Conservation (phyloP, 2,888 invertebrate species). For the Hydriomena furcata region DNA sequence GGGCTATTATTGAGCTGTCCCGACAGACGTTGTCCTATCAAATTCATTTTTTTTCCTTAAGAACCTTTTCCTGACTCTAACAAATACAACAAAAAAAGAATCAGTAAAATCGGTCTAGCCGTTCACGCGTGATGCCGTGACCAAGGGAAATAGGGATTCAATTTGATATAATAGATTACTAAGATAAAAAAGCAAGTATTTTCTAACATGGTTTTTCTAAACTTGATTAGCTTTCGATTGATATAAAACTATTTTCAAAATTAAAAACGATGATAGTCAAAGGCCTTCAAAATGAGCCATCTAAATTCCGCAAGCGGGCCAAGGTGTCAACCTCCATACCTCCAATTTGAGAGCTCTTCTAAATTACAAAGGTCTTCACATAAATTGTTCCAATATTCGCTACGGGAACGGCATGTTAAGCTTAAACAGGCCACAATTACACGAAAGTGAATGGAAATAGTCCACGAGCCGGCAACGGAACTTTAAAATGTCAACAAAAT, state of each 20-base stretch:
- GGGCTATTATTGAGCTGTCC: too few relatives aligned
- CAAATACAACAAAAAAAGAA: too few relatives aligned
- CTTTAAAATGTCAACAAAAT: too few relatives aligned
- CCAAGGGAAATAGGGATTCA: too few relatives aligned
- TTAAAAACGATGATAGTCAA: conserved; percentile 13
- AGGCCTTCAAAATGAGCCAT: conserved; percentile 52
- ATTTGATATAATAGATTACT: too few relatives aligned
- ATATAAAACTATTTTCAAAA: conserved; percentile 13
- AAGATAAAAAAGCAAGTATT: too few relatives aligned
- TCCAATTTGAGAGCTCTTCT: conserved; percentile 76
- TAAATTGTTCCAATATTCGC: conserved; percentile 80
- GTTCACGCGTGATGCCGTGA: too few relatives aligned
- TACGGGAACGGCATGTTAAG: conserved; percentile 74
- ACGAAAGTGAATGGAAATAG: conserved; percentile 41
- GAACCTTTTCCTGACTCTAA: too few relatives aligned
- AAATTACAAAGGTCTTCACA: conserved; percentile 80
- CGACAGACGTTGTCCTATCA: too few relatives aligned
- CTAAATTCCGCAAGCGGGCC: conserved; percentile 57
- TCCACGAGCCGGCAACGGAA: too few relatives aligned
- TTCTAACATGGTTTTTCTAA: neutral
- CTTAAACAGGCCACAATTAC: conserved; percentile 56
- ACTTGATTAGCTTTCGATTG: neutral
- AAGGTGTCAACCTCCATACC: conserved; percentile 74
- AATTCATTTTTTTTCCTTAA: too few relatives aligned
- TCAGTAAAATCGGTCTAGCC: too few relatives aligned